Base-by-base conservation (phyloP, 2,888 invertebrate genomes). In the Proisotoma minuta region DNA sequence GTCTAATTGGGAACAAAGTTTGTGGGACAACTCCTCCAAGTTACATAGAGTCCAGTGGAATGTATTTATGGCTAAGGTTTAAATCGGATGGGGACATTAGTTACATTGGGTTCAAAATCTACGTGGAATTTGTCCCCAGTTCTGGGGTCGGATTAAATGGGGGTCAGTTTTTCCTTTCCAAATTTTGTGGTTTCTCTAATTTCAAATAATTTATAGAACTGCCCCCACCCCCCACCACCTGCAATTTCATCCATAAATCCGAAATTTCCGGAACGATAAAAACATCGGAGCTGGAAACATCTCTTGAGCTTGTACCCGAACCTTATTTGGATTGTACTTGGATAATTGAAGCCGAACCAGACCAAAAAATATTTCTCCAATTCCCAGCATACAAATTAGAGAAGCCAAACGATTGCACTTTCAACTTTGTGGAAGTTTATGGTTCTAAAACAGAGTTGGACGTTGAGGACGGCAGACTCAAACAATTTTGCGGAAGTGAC, bases 401-500 rank as follows among this genome's bases (percentile, higher is more conserved):
- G 53, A 84, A 83, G 73, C 88, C 88, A 24, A 89, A 89, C 78
- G 88, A 89, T 76, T 89, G 89, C 77, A 85, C 86, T 57, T 82
- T 82, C 62, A 89, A 89, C 79, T 88, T 86, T 76, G 81, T 89
- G 68, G 86, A 88, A 76, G 82, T 89, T 65, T 88, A 88, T 77
- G 82, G 81, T 3, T 82, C 84, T 65, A 78, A 80, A 65, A 85
- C 85, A 22, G 85, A 86, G 73, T 80, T 86, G 74, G 81, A 82
- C 53, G 80, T 81, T 59, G 48, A 52, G 26, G 66, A 62, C 54
- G 70, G 70, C 52, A 78, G 83, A 65, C 75, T 85, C 59, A 85
- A 84, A 70, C 85, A 85, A 77, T 92, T 89, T 78, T 93, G 93
- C 76, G 91, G 92, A 0, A 90, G 91, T 3, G 87, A 91, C 24